These are phyloP conservation scores for Stomatorhinus walkeri DNA, from an alignment of 2,797 vertebrate species.

Conservation along the genomic window DNA sequence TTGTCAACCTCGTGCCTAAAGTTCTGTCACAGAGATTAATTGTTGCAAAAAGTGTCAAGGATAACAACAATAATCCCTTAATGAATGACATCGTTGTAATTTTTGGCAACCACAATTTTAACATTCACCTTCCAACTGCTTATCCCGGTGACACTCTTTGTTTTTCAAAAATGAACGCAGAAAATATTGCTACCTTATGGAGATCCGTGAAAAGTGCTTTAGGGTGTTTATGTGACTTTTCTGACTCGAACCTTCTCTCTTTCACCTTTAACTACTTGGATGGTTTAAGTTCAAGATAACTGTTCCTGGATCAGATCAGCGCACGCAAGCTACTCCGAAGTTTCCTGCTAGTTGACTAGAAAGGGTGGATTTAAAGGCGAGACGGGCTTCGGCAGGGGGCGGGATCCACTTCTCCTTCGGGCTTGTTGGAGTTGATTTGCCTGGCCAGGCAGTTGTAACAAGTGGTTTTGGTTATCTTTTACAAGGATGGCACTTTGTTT, in stretches of 20 bases:
- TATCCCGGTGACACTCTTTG: not conserved
- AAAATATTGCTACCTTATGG: conserved; percentile 1
- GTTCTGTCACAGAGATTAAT: not conserved
- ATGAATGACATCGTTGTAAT: not conserved
- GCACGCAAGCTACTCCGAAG: not conserved
- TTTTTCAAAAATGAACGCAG: not conserved
- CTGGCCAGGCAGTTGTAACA: conserved; percentile 42
- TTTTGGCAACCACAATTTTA: not conserved
- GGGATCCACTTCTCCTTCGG: conserved; percentile 21
- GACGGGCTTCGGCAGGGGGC: conserved; percentile 14
- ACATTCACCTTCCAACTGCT: not conserved
- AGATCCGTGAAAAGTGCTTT: not conserved
- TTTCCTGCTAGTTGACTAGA: not conserved
- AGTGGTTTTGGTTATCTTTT: conserved; percentile 43
- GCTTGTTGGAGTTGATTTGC: conserved; percentile 38
- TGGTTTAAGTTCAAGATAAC: not conserved
- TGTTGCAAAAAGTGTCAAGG: not conserved
- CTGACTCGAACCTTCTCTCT: not conserved
- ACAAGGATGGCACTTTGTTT: conserved; percentile 31
- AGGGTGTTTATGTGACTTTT: not conserved
- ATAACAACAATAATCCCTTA: not conserved
- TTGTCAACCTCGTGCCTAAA: not conserved
- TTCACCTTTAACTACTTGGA: not conserved
- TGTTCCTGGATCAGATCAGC: not conserved
- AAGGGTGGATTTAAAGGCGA: conserved; percentile 2